These are phyloP conservation scores for Brachyistius frenatus DNA, from an alignment of 2,113 vertebrate genomes.

Conservation along the genomic window DNA sequence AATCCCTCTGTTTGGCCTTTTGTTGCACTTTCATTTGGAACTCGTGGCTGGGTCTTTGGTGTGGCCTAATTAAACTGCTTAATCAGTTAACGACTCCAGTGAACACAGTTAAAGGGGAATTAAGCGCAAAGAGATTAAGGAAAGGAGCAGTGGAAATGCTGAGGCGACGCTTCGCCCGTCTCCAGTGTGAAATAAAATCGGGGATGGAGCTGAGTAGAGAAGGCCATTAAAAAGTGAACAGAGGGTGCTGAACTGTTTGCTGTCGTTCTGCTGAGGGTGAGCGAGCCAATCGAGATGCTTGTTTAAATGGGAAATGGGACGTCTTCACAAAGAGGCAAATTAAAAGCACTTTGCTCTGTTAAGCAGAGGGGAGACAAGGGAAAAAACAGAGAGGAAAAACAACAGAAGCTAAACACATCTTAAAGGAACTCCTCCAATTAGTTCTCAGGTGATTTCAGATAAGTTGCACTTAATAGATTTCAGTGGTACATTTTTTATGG, in stretches of 20 bases:
- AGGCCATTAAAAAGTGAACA: constrained; percentile 79
- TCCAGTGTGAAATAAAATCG: constrained; percentile 86
- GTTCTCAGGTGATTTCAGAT: constrained; percentile 69
- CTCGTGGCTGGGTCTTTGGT: constrained; percentile 46
- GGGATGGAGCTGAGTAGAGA: constrained; percentile 65
- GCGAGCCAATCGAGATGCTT: constrained; percentile 72
- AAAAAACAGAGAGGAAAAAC: constrained; percentile 56
- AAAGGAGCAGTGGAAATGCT: constrained; percentile 79
- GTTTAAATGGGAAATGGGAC: constrained; percentile 73
- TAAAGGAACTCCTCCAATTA: constrained; percentile 55
- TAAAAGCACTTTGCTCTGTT: constrained; percentile 77
- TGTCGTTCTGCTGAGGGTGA: constrained; percentile 62
- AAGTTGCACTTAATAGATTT: constrained; percentile 62
- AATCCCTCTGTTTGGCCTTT: constrained; percentile 34
- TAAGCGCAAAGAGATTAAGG: constrained; percentile 82
- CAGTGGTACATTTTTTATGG: constrained; percentile 40
- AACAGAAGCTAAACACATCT: constrained; percentile 65
- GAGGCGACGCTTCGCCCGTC: constrained; percentile 81
- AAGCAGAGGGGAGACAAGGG: constrained; percentile 64
- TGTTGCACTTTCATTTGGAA: constrained; percentile 53
- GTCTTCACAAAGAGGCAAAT: constrained; percentile 74
- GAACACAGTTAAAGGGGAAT: constrained; percentile 85
- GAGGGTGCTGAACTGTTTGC: constrained; percentile 71
- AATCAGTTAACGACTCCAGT: constrained; percentile 86
- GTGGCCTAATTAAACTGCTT: constrained; percentile 86